Evolutionary conservation across 2,888 invertebrate genomes (phyloP).

Genomic region (Rhagonycha fulva): DNA sequence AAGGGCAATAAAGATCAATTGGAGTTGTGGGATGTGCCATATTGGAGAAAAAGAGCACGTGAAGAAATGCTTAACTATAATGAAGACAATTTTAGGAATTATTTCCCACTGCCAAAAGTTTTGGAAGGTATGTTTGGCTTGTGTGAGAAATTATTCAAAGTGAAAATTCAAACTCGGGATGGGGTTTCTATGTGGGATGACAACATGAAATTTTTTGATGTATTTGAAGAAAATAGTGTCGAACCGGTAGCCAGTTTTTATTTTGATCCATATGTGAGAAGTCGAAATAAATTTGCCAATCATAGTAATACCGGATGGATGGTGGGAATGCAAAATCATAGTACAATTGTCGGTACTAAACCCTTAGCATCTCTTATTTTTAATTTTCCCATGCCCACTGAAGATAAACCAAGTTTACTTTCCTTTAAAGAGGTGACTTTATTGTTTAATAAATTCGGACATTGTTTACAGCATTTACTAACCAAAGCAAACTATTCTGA

Average conservation of each 20-base stretch:
- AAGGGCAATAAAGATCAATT: constrained; percentile 67
- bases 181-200: constrained; percentile 81
- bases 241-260: constrained; percentile 81
- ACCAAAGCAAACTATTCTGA: constrained; percentile 82
- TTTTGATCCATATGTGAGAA: constrained; percentile 77
- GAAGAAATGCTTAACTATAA: constrained; percentile 68
- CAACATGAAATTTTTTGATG: constrained; percentile 81
- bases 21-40: constrained; percentile 84
- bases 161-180: constrained; percentile 70
- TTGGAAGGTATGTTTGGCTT: constrained; percentile 78
- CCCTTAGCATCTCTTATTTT: constrained; percentile 85
- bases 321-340: constrained; percentile 76
- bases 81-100: constrained; percentile 74
- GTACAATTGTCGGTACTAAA: constrained; percentile 63
- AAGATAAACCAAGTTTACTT: constrained; percentile 70
- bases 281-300: constrained; percentile 65
- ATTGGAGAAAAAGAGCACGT: constrained; percentile 82
- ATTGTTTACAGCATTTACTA: constrained; percentile 82
- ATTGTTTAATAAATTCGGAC: constrained; percentile 86
- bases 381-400: constrained; percentile 72
- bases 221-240: constrained; percentile 70
- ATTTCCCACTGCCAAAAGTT: constrained; percentile 82
- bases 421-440: constrained; percentile 75
- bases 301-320: constrained; percentile 74
- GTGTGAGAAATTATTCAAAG: constrained; percentile 76